These are phyloP conservation scores for Kryptolebias ocellatus DNA, from an alignment of 2,797 vertebrate species.

Conservation along the genomic window DNA sequence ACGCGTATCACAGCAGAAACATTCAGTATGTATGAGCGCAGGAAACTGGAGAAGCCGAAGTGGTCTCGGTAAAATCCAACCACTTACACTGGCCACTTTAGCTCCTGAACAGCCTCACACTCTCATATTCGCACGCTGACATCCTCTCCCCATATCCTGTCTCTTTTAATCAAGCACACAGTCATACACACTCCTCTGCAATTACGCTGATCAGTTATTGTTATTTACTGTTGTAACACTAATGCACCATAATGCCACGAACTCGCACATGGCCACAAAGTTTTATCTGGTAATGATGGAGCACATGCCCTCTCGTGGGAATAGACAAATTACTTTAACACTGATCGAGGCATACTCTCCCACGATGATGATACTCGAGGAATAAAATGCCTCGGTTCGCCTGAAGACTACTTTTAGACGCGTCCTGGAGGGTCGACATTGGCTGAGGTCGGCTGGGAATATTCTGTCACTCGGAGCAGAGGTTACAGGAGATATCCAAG, in stretches of 20 bases:
- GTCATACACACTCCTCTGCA: conserved; percentile 16
- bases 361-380: conserved; percentile 42
- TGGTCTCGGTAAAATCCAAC: conserved; percentile 44
- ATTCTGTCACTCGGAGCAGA: conserved; percentile 56
- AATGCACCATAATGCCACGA: conserved; percentile 6
- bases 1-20: conserved; percentile 44
- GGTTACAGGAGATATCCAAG: conserved; percentile 48
- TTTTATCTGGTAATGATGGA: conserved; percentile 28
- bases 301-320: conserved; percentile 29
- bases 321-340: conserved; percentile 16
- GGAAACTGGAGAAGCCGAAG: conserved; percentile 32
- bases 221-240: conserved; percentile 8
- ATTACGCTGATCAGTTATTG: conserved; percentile 3
- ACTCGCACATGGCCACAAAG: conserved; percentile 4
- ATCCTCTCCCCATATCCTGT: conserved; percentile 15
- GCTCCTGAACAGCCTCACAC: conserved; percentile 39
- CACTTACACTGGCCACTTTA: conserved; percentile 31
- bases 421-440: conserved; percentile 55
- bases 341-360: conserved; percentile 33
- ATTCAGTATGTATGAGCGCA: conserved; percentile 27
- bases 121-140: conserved; percentile 42
- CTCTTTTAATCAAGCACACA: conserved; percentile 19
- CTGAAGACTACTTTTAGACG: conserved; percentile 66
- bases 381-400: conserved; percentile 44
- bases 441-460: conserved; percentile 39